Evolutionary conservation across 2,797 vertebrate genomes (phyloP), one percentile per base, ranked within the genome.

Genomic region (Carduelis carduelis): DNA sequence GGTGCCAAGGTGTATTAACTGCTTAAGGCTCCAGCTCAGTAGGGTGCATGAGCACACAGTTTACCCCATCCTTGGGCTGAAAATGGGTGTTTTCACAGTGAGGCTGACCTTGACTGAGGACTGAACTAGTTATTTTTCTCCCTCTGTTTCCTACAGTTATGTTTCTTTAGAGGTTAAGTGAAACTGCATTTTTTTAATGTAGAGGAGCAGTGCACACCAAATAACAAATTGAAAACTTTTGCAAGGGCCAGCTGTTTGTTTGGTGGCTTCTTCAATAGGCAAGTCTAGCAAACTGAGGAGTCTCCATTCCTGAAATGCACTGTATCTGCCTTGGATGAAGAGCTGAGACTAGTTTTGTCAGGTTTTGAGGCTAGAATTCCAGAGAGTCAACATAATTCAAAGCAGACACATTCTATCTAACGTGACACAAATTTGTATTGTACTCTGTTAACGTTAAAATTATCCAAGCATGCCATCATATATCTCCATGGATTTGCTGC

Each of bases 361-460:
- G 7, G 46, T 91, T 95, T 76, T 3, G 3, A 84, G 76, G 60
- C 77, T 92, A 0, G 66, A 59, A 52, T 93, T 94, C 66, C 55
- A 60, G 34, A 20, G 16, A 56, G 8, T 66, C 56, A 70, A n/a
- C 28, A 9, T 79, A 76, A 84, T 90, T 90, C 55, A 92, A 66
- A 77, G 43, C 55, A 84, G 70, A 79, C 61, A 66, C 26, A 11
- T 95, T 79, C 44, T 83, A 22, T 84, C 79, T 68, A 57, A 65
- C 23, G 17, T 41, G 52, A 87, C 81, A 84, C 43, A 74, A 53
- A 92, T 84, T 87, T 76, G 46, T 52, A 59, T 44, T 57, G 34
- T 79, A 64, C 28, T 39, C 17, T 65, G 46, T 87, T 94, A 87
- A 70, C 79, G 24, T 85, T 87, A 60, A 77, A 90, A 93, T 41